phyloP scores from a whole-genome alignment of 2,888 invertebrate species.

The Dinocampus coccinellae region DNA sequence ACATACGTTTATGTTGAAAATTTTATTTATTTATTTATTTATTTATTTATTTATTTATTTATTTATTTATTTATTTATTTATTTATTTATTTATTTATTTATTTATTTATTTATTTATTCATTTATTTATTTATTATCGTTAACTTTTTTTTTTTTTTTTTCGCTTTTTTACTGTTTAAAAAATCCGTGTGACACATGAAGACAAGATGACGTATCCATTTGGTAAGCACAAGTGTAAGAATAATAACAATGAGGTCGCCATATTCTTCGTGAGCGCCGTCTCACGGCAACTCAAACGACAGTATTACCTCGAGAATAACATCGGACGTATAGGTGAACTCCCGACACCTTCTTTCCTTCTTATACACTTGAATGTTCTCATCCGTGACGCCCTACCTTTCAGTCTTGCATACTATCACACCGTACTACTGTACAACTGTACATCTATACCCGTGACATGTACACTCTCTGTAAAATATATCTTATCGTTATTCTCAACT shows the following conservation, averaged over 20 bases:
- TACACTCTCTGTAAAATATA: background rate
- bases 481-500: too few relatives aligned
- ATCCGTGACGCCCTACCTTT: conserved; percentile 69
- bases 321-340: conserved; percentile 54
- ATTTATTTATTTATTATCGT: background rate
- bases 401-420: conserved; percentile 54
- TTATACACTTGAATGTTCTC: conserved; percentile 54
- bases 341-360: conserved; percentile 53
- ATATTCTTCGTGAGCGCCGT: conserved; percentile 54
- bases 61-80: too few relatives aligned
- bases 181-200: background rate
- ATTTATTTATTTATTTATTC: too few relatives aligned
- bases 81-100: too few relatives aligned
- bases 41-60: too few relatives aligned
- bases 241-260: conserved; percentile 61
- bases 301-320: conserved; percentile 40
- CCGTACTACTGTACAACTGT: background rate
- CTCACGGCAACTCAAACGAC: conserved; percentile 60
- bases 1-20: too few relatives aligned
- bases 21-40: too few relatives aligned
- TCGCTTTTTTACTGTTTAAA: background rate
- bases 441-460: background rate
- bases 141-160: background rate
- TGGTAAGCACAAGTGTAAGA: conserved; percentile 41
- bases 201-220: background rate